These are phyloP conservation scores for Peromyscus maniculatus DNA, from an alignment of 2,113 vertebrate genomes.

Conservation along the genomic window DNA sequence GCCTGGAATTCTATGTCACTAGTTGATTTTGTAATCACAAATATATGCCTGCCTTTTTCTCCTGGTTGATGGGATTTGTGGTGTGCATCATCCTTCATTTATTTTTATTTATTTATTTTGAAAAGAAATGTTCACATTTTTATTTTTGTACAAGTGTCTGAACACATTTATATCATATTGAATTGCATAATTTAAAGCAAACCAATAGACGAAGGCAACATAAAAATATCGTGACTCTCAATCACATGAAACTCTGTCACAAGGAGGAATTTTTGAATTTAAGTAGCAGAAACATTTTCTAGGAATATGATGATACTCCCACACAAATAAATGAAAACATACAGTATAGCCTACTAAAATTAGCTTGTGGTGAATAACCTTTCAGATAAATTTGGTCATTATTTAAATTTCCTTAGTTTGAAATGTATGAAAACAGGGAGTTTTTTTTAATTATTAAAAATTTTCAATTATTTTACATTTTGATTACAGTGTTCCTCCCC, in stretches of 20 bases:
- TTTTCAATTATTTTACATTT: accelerated
- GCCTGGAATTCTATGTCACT: not conserved
- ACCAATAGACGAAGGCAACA: not conserved
- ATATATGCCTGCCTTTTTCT: not conserved
- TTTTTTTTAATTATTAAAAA: not conserved
- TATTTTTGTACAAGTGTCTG: not conserved
- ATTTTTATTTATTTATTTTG: not conserved
- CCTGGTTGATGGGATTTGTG: not conserved
- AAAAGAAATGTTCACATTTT: not conserved
- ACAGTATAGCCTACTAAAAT: not conserved
- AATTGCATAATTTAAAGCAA: not conserved
- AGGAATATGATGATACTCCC: slow-evolving; percentile 3
- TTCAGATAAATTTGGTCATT: not conserved
- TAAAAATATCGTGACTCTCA: not conserved
- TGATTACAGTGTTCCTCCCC: not conserved
- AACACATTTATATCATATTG: not conserved
- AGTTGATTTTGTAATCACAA: not conserved
- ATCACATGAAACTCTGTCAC: slow-evolving; percentile 8
- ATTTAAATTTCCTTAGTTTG: slow-evolving; percentile 21
- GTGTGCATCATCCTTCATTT: accelerated
- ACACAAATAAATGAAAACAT: not conserved
- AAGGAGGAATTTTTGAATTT: not conserved
- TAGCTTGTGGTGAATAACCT: not conserved
- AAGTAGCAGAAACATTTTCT: not conserved
- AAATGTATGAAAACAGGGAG: not conserved